phyloP scores from a whole-genome alignment of 2,888 invertebrate genomes.

The Ennomos erosarius region DNA sequence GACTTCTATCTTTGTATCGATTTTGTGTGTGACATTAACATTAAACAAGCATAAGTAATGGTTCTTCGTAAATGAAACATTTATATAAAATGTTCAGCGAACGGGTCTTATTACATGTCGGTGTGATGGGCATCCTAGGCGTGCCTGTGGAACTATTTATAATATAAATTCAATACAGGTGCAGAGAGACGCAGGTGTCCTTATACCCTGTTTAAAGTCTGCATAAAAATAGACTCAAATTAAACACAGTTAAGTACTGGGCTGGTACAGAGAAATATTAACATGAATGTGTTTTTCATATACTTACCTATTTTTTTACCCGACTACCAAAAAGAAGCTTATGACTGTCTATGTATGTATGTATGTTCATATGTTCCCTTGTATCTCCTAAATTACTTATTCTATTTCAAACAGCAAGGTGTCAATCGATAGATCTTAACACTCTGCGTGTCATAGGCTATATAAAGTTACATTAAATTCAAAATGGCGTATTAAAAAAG shows the following conservation, averaged over 20 bases:
- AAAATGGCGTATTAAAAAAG: too few species aligned
- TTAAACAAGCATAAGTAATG: background rate
- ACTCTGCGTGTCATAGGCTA: too few species aligned
- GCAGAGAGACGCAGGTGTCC: constrained; percentile 72
- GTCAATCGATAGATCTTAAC: too few species aligned
- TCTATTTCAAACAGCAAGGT: too few species aligned
- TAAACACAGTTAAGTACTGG: constrained; percentile 34
- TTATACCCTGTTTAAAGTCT: constrained; percentile 75
- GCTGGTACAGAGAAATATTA: constrained; percentile 30
- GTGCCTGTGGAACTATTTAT: constrained; percentile 59
- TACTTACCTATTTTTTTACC: too few species aligned
- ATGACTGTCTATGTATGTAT: too few species aligned
- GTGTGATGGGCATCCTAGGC: constrained; percentile 30
- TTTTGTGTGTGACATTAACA: constrained; percentile 12
- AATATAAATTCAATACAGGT: constrained; percentile 78
- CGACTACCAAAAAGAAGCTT: too few species aligned
- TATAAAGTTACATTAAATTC: too few species aligned
- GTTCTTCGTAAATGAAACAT: background rate
- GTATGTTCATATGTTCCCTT: too few species aligned
- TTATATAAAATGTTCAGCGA: background rate
- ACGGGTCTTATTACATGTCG: constrained; percentile 21
- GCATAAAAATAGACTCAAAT: constrained; percentile 69
- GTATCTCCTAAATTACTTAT: too few species aligned
- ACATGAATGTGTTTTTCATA: constrained; percentile 13
- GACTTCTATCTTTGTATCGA: constrained; percentile 11